A percentile compares a stretch with the other conserved stretches of the same genome.
Conservation (phyloP, 2,113 vertebrate genomes). For the Trematocara stigmaticum region DNA sequence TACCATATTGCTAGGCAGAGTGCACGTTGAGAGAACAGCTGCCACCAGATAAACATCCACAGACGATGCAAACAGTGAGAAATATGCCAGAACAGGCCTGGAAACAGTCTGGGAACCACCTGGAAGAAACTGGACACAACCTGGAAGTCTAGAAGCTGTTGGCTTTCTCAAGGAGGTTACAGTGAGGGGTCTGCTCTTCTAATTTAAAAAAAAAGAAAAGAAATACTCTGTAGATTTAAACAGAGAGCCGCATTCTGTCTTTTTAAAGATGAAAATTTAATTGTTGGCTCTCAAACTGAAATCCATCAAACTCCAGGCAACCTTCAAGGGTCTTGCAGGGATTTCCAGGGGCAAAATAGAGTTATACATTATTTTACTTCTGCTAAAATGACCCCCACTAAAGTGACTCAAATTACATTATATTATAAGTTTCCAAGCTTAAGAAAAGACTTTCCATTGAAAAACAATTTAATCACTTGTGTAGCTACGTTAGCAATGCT, state of each 20-base stretch:
- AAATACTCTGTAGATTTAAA: not conserved
- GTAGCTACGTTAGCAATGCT: not conserved
- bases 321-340: conserved; percentile 14
- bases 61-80: not conserved
- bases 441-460: not conserved
- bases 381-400: not conserved
- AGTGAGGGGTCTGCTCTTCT: not conserved
- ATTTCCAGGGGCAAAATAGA: not conserved
- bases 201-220: not conserved
- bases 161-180: not conserved
- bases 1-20: conserved; percentile 62
- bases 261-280: conserved; percentile 25
- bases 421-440: not conserved
- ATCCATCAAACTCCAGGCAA: conserved; percentile 1
- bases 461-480: not conserved
- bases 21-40: conserved; percentile 48
- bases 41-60: conserved; percentile 42
- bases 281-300: not conserved
- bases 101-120: conserved; percentile 2
- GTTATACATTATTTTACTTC: not conserved
- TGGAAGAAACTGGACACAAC: not conserved
- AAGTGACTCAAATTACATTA: not conserved
- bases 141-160: not conserved
- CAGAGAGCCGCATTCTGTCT: not conserved
- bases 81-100: not conserved